phyloP scores from a whole-genome alignment of 2,113 vertebrate species.

The Leptodactylus fuscus region DNA sequence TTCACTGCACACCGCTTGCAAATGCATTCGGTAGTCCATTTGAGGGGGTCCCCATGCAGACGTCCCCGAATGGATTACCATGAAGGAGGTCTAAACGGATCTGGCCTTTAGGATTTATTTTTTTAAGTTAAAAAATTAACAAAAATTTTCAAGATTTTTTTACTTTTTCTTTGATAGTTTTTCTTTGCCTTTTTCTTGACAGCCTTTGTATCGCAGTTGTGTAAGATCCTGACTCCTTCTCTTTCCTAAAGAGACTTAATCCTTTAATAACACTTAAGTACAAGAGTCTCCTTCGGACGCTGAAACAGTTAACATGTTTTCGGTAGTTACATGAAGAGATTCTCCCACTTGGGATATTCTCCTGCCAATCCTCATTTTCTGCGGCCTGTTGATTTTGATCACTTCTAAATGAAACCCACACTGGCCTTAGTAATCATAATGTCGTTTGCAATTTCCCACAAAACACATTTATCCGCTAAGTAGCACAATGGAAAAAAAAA shows the following conservation, averaged over 20 bases:
- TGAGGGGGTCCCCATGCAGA: too few relatives aligned
- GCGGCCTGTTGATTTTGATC: slow-evolving; percentile 78
- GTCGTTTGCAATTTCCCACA: slow-evolving; percentile 85
- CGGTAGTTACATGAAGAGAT: not conserved
- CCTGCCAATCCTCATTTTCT: slow-evolving; percentile 80
- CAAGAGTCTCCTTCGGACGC: not conserved
- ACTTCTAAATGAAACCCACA: slow-evolving; percentile 85
- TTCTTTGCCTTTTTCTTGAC: not conserved
- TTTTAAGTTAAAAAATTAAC: too few relatives aligned
- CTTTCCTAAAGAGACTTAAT: not conserved
- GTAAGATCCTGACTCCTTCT: not conserved
- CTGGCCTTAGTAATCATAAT: slow-evolving; percentile 84
- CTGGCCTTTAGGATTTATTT: too few relatives aligned
- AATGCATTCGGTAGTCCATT: too few relatives aligned
- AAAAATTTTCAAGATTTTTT: not conserved
- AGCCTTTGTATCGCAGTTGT: not conserved
- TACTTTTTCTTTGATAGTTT: not conserved
- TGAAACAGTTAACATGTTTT: slow-evolving; percentile 39
- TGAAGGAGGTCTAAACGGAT: too few relatives aligned
- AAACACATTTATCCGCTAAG: slow-evolving; percentile 86
- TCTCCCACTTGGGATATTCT: slow-evolving; percentile 59
- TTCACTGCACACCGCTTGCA: too few relatives aligned
- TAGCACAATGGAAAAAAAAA: slow-evolving; percentile 81
- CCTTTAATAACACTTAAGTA: not conserved
- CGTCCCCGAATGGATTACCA: too few relatives aligned